A percentile compares a stretch with the other conserved stretches of the same genome.
phyloP scores from a whole-genome alignment of 2,113 vertebrate species.

The Esox niger region DNA sequence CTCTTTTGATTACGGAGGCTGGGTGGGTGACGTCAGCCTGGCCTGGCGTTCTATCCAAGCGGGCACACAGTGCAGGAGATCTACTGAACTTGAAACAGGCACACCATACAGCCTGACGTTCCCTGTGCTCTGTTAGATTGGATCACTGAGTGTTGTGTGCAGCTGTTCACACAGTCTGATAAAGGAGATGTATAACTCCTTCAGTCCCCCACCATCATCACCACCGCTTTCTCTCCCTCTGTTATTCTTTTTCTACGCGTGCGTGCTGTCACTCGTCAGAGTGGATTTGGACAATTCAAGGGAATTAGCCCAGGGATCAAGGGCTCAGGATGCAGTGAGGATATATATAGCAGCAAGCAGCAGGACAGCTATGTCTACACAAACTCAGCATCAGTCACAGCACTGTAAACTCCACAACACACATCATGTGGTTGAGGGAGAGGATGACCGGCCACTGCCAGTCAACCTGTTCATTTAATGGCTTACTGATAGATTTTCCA shows the following conservation, averaged over 20 bases:
- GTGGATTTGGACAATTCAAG: constrained; percentile 69
- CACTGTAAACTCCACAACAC: neutral
- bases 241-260: neutral
- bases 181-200: constrained; percentile 6
- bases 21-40: constrained; percentile 65
- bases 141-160: neutral
- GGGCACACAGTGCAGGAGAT: constrained; percentile 48
- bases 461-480: too few relatives aligned
- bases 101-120: constrained; percentile 5
- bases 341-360: constrained; percentile 12
- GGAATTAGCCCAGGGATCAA: constrained; percentile 73
- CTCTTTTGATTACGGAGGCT: constrained; percentile 72
- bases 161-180: neutral
- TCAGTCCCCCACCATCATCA: constrained; percentile 1
- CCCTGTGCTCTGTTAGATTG: constrained; percentile 1
- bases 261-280: constrained; percentile 17
- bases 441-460: too few relatives aligned
- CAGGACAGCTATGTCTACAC: constrained; percentile 14
- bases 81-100: constrained; percentile 31
- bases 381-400: constrained; percentile 1
- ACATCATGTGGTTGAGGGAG: too few relatives aligned
- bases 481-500: neutral
- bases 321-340: constrained; percentile 53
- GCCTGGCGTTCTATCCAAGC: constrained; percentile 53
- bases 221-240: neutral